Conservation (phyloP, 1,140 invertebrate species). For the Ditylenchus dipsaci region DNA sequence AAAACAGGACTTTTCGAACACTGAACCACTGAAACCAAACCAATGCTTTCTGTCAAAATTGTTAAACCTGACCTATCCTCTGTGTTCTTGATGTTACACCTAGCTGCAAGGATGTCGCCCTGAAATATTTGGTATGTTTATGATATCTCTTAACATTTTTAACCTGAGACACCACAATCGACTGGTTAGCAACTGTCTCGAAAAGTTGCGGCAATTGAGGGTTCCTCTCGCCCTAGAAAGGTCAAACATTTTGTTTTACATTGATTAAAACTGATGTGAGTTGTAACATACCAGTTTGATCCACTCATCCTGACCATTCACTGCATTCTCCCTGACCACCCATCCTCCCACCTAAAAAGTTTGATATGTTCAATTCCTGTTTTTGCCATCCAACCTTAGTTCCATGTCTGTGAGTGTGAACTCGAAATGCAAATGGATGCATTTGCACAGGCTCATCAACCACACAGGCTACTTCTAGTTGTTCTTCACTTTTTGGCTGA, state of each 20-base stretch:
- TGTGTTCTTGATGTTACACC: slow-evolving; percentile 82
- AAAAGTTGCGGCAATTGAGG: slow-evolving; percentile 88
- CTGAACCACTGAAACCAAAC: too few relatives aligned
- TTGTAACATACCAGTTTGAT: slow-evolving; percentile 61
- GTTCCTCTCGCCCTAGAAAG: slow-evolving; percentile 79
- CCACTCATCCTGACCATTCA: slow-evolving; percentile 26
- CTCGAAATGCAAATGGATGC: slow-evolving; percentile 88
- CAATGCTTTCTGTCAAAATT: too few relatives aligned
- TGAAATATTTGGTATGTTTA: slow-evolving; percentile 58
- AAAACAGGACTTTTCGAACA: too few relatives aligned
- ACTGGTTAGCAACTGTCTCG: slow-evolving; percentile 72
- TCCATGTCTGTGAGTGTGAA: slow-evolving; percentile 75
- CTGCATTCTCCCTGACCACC: slow-evolving; percentile 40
- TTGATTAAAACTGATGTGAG: slow-evolving; percentile 34
- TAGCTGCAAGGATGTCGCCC: slow-evolving; percentile 67
- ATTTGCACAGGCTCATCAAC: slow-evolving; percentile 66
- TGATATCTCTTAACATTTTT: too few relatives aligned
- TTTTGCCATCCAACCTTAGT: too few relatives aligned
- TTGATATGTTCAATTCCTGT: too few relatives aligned
- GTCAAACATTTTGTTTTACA: slow-evolving; percentile 43
- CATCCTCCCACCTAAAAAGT: slow-evolving; percentile 51
- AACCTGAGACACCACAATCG: slow-evolving; percentile 63
- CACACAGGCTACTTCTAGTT: slow-evolving; percentile 80
- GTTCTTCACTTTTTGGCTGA: slow-evolving; percentile 62
- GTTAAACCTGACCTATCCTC: slow-evolving; percentile 65